Evolutionary conservation across 2,113 vertebrate species (phyloP), one percentile per base, ranked within the genome.

Genomic region (Dunckerocampus dactyliophorus): DNA sequence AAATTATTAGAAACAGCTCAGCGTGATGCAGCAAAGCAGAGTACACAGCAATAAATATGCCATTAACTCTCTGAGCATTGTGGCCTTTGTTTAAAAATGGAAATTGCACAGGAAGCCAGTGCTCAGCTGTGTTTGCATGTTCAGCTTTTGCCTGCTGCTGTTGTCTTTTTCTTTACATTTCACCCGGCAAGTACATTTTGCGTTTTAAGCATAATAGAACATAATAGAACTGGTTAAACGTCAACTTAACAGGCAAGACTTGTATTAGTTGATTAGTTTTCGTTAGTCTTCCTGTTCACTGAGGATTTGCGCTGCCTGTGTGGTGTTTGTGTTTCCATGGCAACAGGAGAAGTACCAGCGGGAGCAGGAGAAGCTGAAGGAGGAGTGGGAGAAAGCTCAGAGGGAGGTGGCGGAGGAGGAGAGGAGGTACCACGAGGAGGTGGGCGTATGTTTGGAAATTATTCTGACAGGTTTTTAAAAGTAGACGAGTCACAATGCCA

Each of bases 321-420:
- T 72, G 69, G 37, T 81, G 63, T 74, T 34, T 85, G 54, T 87
- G 83, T 89, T 82, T 72, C 80, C 74, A 47, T 76, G 83, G 74
- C 70, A 61, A 83, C 88, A 99, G 97, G 95, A 97, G 74, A 95
- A 92, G 78, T 99, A 98, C 83, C 91, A 85, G 76, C 92, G 91
- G 47, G 95, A 98, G 75, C 96, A 99, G 87, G 90, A 94, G 88
- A 98, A 95, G 82, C 89, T 99, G 81, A 97, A 94, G 82, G 91
- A 93, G 75, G 96, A 97, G 79, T 99, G 97, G 97, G 96, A 99
- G 85, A 94, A 88, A 45, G 95, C 97, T 1, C 97, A 98, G 75
- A 95, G 88, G 81, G 97, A 99, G 78, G 97, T 99, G 74, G 94
- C 94, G 58, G 95, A 96, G 69, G 96, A 98, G 71, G 97, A 93